Conservation (phyloP, 2,888 invertebrate genomes). For the Pemphredon lugubris region DNA sequence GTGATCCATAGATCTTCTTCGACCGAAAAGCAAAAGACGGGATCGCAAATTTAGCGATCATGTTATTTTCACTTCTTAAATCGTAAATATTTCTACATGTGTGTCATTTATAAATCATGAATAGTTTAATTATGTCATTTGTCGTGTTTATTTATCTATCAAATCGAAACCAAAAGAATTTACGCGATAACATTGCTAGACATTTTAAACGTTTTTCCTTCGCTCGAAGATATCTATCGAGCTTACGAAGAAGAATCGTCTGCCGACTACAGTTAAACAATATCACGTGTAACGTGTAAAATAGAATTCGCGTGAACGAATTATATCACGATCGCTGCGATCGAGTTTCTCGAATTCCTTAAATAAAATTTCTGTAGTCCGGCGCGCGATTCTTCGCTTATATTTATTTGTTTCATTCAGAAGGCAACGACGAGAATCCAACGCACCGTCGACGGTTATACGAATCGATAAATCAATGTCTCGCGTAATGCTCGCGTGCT, state of each 20-base stretch:
- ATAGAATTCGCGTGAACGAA: too few species aligned
- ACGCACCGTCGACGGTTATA: background rate
- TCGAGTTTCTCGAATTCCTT: too few species aligned
- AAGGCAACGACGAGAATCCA: constrained; percentile 22
- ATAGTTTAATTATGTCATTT: too few species aligned
- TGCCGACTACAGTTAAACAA: background rate
- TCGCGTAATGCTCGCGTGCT: constrained; percentile 1
- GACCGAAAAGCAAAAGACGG: constrained; percentile 13
- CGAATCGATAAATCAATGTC: constrained; percentile 12
- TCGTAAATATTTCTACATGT: too few species aligned
- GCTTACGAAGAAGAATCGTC: background rate
- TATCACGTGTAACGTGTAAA: too few species aligned
- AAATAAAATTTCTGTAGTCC: too few species aligned
- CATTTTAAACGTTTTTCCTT: too few species aligned
- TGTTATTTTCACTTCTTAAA: background rate
- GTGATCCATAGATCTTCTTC: background rate
- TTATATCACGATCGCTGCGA: too few species aligned
- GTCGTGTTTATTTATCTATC: too few species aligned
- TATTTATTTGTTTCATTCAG: constrained; percentile 1
- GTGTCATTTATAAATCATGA: too few species aligned
- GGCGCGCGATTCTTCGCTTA: background rate
- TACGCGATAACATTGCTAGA: too few species aligned
- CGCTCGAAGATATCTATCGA: constrained; percentile 4
- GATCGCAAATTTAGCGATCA: background rate
- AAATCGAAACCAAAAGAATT: too few species aligned